Evolutionary conservation across 2,113 vertebrate species (phyloP), one percentile per base, ranked within the genome.

Genomic region (Pygoscelis antarcticus): DNA sequence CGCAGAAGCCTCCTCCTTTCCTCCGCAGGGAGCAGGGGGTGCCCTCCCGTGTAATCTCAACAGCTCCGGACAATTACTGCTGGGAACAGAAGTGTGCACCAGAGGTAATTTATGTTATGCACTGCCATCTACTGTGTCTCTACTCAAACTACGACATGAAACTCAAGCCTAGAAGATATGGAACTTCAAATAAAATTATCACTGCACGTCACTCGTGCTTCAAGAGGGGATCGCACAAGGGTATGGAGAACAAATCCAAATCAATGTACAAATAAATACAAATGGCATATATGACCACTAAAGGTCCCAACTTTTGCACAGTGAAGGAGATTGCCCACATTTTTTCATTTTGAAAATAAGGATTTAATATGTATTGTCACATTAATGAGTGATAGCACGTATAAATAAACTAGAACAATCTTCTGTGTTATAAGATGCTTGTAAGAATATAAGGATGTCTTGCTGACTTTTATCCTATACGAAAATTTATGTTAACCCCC

Each of bases 91-190:
- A 82, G 19, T 1, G 13, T 8, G n/a, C 17, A 10, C 90, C n/a
- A 46, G 42, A 12, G 16, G 74, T 82, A 98, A 97, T 61, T 52
- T 65, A 79, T 93, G 96, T 98, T 78, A 66, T 80, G 96, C 80
- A 96, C 95, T 97, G 98, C 98, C 98, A 98, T 98, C 98, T 99
- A 87, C 97, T 30, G 98, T 94, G 89, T 83, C 88, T 96, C 90
- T 17, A 6, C 21, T 17, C 87, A 79, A 98, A 98, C 90, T 97
- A 47, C 90, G 87, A 18, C 32, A 16, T 3, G 4, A 32, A 75
- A 61, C 32, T 30, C 30, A 23, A 81, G 22, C 21, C 47, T 68
- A 65, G 54, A 64, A 49, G 83, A 88, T 10, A 42, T 1, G 16
- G 80, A 62, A 76, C 78, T 79, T 52, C 34, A 60, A 96, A 79